phyloP scores from a whole-genome alignment of 2,113 vertebrate species.

The Corythornis madagascariensis region DNA sequence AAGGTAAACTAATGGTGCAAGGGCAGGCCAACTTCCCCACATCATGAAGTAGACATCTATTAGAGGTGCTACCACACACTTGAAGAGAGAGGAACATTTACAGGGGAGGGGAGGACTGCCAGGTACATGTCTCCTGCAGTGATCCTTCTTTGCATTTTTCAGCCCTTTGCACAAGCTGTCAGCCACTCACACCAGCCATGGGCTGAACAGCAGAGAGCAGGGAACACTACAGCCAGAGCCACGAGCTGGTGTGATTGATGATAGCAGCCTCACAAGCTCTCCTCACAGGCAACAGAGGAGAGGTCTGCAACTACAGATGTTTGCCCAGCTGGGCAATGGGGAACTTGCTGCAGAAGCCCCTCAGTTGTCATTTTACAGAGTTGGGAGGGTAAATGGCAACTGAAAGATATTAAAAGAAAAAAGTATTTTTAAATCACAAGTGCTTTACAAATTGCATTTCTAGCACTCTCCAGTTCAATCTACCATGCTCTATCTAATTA shows the following conservation, averaged over 20 bases:
- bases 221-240: neutral
- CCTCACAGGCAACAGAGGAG: too few relatives aligned
- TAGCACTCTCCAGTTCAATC: slow-evolving; percentile 26
- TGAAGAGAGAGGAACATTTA: neutral
- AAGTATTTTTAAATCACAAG: neutral
- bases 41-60: rapidly evolving
- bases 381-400: neutral
- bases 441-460: neutral
- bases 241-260: rapidly evolving
- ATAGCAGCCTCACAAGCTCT: rapidly evolving
- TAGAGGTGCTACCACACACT: neutral
- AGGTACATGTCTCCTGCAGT: neutral
- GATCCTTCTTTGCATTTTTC: neutral
- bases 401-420: neutral
- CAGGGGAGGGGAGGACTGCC: neutral
- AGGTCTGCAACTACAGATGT: neutral
- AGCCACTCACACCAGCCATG: rapidly evolving
- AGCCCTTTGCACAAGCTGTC: neutral
- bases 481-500: slow-evolving; percentile 48
- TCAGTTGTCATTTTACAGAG: neutral
- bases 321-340: neutral
- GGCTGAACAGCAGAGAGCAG: neutral
- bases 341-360: neutral
- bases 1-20: rapidly evolving
- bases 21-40: neutral